Evolutionary conservation across 2,113 vertebrate species (phyloP).

Genomic region (Cryptomyrus ogoouensis): DNA sequence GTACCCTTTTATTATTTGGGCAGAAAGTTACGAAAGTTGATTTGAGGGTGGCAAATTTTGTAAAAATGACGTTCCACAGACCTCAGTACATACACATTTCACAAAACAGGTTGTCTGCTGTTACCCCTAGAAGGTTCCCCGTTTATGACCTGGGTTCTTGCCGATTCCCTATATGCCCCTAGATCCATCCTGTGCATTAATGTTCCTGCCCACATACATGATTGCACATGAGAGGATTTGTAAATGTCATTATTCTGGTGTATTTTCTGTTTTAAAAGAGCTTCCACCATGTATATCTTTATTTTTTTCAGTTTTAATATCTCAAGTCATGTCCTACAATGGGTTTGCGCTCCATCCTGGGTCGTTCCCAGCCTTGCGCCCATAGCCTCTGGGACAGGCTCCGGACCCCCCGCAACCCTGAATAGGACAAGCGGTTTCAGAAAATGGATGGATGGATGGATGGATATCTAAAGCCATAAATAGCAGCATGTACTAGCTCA

Average conservation of each 20-base stretch:
- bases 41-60: background rate
- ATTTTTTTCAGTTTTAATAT: background rate
- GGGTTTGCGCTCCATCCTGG: background rate
- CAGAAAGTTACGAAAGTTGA: background rate
- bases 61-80: background rate
- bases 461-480: background rate
- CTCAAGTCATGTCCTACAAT: background rate
- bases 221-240: background rate
- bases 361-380: background rate
- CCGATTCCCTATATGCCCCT: background rate
- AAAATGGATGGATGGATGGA: background rate
- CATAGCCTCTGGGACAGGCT: background rate
- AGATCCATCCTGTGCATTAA: background rate
- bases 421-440: background rate
- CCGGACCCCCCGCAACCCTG: background rate
- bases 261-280: background rate
- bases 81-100: background rate
- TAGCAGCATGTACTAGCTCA: background rate
- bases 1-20: background rate
- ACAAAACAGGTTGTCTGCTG: background rate
- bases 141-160: background rate
- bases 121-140: background rate
- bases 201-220: background rate
- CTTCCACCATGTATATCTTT: background rate
- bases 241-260: background rate